These are phyloP conservation scores for Phocides pigmalion DNA, from an alignment of 1,140 invertebrate genomes.

Conservation along the genomic window DNA sequence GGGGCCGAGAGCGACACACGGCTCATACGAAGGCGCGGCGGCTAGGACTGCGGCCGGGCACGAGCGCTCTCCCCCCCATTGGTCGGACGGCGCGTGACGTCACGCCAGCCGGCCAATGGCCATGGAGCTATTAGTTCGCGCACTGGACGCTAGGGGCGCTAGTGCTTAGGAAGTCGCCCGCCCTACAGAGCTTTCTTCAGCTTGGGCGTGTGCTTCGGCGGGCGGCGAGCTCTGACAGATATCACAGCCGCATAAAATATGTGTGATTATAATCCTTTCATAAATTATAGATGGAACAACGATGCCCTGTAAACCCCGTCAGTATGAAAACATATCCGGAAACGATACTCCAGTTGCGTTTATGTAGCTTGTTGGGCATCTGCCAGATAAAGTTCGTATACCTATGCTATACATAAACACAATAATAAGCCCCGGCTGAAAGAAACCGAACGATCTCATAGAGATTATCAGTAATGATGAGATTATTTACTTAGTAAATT, in stretches of 20 bases:
- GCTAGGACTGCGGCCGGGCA: slow-evolving; percentile 74
- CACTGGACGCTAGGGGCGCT: slow-evolving; percentile 62
- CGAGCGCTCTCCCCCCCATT: slow-evolving; percentile 68
- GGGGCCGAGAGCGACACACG: slow-evolving; percentile 65
- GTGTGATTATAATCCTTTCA: slow-evolving; percentile 25
- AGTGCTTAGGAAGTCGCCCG: slow-evolving; percentile 66
- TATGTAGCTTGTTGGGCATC: slow-evolving; percentile 48
- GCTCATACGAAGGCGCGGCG: slow-evolving; percentile 79
- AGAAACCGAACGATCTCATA: slow-evolving; percentile 44
- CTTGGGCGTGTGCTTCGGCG: slow-evolving; percentile 77
- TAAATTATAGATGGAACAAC: slow-evolving; percentile 13
- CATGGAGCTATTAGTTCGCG: slow-evolving; percentile 48
- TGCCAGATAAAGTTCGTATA: slow-evolving; percentile 60
- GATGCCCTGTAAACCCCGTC: slow-evolving; percentile 10
- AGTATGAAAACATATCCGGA: slow-evolving; percentile 23
- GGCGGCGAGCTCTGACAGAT: slow-evolving; percentile 56
- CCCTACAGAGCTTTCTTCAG: slow-evolving; percentile 80
- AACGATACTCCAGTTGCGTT: slow-evolving; percentile 31
- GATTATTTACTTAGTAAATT: too few relatives aligned
- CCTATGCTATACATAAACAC: slow-evolving; percentile 52
- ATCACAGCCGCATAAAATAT: slow-evolving; percentile 43
- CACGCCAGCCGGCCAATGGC: slow-evolving; percentile 67
- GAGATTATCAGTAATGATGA: neutral
- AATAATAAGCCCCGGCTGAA: slow-evolving; percentile 47
- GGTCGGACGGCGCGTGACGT: slow-evolving; percentile 68